These are phyloP conservation scores for Megaceryle torquata DNA, from an alignment of 2,113 vertebrate genomes.

Conservation along the genomic window DNA sequence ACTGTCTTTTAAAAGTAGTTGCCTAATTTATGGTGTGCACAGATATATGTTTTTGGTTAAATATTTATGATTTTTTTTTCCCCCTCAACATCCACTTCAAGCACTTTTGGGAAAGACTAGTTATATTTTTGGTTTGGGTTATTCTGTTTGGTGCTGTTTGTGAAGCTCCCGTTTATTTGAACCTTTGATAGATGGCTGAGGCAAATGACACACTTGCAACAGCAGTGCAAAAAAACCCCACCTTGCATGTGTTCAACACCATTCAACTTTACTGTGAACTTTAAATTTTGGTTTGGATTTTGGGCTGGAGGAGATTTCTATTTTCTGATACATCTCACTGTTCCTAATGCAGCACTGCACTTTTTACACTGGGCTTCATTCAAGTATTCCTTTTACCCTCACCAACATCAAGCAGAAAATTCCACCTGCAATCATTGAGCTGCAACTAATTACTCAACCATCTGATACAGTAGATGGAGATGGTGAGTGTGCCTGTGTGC, in stretches of 20 bases:
- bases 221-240: background rate
- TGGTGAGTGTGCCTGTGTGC: background rate
- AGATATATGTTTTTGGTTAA: background rate
- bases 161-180: background rate
- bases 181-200: background rate
- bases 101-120: background rate
- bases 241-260: fast-evolving
- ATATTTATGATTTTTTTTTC: background rate
- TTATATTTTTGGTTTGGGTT: background rate
- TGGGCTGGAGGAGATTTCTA: background rate
- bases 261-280: background rate
- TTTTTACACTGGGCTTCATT: background rate
- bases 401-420: background rate
- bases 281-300: background rate
- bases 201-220: background rate
- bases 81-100: fast-evolving
- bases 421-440: background rate
- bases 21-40: background rate
- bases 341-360: background rate
- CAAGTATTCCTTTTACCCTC: background rate
- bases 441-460: background rate
- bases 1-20: background rate
- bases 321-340: background rate
- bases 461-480: background rate
- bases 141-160: background rate